Evolutionary conservation across 2,888 invertebrate species (phyloP).

Genomic region (Plutella xylostella): DNA sequence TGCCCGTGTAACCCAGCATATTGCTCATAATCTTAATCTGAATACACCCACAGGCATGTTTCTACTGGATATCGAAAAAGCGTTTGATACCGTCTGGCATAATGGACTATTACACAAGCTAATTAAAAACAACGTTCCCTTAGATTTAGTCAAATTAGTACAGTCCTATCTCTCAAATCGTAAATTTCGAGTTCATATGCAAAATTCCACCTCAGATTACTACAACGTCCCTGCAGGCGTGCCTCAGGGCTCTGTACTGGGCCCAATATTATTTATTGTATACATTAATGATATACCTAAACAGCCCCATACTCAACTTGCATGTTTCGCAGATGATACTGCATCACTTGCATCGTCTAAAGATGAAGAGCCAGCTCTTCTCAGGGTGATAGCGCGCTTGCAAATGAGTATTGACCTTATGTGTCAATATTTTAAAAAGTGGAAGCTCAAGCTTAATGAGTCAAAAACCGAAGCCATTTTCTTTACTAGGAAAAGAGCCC

Average conservation of each 20-base stretch:
- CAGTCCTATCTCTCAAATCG: neutral
- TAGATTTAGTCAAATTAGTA: neutral
- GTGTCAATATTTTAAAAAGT: neutral
- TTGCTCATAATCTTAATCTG: slow-evolving; percentile 10
- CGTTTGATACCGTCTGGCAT: neutral
- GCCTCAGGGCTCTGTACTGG: neutral
- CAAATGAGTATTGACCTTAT: neutral
- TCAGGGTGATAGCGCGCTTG: neutral
- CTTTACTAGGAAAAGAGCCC: neutral
- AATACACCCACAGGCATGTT: slow-evolving; percentile 9
- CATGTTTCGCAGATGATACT: neutral
- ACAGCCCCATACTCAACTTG: neutral
- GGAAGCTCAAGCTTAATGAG: neutral
- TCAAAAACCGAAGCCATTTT: neutral
- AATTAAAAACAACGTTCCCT: neutral
- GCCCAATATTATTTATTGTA: neutral
- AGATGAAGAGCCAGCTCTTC: neutral
- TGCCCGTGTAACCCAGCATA: slow-evolving; percentile 10
- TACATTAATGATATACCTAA: neutral
- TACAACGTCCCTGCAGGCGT: neutral
- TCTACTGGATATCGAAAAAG: slow-evolving; percentile 1
- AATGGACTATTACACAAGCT: neutral
- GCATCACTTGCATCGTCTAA: neutral
- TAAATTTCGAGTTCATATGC: neutral
- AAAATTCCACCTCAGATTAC: neutral